Conservation (phyloP, 2,797 vertebrate species). For the Myotis myotis region DNA sequence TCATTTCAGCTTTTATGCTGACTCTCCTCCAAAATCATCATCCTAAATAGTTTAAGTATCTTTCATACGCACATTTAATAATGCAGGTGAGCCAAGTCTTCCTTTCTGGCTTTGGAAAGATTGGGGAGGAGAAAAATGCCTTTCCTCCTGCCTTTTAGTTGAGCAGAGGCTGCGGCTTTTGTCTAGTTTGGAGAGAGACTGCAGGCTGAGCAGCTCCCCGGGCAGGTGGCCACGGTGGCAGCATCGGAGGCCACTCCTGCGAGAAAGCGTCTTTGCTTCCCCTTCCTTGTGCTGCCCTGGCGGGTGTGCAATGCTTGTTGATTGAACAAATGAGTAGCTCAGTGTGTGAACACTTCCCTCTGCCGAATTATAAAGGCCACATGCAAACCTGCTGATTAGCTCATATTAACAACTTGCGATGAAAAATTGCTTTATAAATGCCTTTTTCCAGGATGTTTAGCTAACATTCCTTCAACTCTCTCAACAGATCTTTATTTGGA, state of each 20-base stretch:
- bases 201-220: neutral
- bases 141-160: neutral
- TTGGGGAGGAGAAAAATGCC: neutral
- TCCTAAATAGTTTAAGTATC: neutral
- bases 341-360: neutral
- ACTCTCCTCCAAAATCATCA: neutral
- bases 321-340: neutral
- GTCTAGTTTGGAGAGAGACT: neutral
- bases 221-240: neutral
- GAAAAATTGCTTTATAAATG: neutral
- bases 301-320: too few species aligned
- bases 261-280: neutral
- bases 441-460: neutral
- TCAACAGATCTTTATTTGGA: neutral
- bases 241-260: neutral
- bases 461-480: neutral
- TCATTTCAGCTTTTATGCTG: neutral
- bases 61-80: neutral
- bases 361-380: neutral
- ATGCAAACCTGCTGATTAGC: neutral
- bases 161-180: neutral
- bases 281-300: fast-evolving
- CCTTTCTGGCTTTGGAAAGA: neutral
- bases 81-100: neutral
- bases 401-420: neutral